A percentile compares a stretch with the other conserved stretches of the same genome.
These are phyloP conservation scores for Nasonia oneida DNA, from an alignment of 2,888 invertebrate species.

Conservation along the genomic window DNA sequence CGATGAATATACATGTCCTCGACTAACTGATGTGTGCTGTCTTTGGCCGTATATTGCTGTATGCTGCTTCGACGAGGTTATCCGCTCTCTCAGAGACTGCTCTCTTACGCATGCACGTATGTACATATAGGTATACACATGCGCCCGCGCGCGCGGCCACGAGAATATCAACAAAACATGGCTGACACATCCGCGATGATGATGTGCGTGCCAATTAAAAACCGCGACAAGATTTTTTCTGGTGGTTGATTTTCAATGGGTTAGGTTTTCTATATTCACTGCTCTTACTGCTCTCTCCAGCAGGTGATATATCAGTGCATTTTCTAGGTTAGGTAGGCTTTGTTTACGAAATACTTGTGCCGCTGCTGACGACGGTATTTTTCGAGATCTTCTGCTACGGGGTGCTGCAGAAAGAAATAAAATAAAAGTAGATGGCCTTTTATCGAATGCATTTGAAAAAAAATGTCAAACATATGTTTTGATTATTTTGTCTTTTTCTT, in stretches of 20 bases:
- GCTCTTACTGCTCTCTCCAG: too few species aligned
- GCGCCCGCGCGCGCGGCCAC: background rate
- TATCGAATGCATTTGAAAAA: background rate
- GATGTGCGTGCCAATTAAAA: background rate
- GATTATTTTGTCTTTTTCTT: too few species aligned
- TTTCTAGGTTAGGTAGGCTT: conserved; percentile 65
- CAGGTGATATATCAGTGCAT: background rate
- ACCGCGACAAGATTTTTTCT: background rate
- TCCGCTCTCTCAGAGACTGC: background rate
- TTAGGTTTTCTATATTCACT: too few species aligned
- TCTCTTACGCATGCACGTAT: background rate
- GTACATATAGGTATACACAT: background rate
- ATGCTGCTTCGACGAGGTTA: conserved; percentile 35
- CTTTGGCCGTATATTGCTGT: background rate
- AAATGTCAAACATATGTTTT: conserved; percentile 11
- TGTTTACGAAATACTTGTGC: conserved; percentile 66
- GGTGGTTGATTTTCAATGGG: background rate
- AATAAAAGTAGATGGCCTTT: background rate
- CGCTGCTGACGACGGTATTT: conserved; percentile 67
- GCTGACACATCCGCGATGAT: conserved; percentile 21
- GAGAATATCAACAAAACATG: conserved; percentile 58
- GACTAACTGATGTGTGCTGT: background rate
- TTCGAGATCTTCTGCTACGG: conserved; percentile 30
- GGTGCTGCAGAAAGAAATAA: background rate
- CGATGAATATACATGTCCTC: background rate